Base-by-base conservation (phyloP, 2,888 invertebrate species). In the Eupithecia insigniata region DNA sequence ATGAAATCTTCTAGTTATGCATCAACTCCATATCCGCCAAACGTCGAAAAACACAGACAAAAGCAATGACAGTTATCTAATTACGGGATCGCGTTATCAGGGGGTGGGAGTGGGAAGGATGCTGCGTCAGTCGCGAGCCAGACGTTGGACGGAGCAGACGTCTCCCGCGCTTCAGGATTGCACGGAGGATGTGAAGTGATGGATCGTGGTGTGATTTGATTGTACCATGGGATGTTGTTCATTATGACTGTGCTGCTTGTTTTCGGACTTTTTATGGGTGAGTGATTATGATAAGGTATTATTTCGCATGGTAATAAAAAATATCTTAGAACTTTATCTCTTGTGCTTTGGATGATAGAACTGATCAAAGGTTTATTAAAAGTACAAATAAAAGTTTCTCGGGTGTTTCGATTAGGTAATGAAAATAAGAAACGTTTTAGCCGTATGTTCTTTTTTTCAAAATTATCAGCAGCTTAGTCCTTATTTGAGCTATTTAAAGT, bases 31-130 rank as follows among this genome's bases (percentile, higher is more conserved):
- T 16, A 39, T 36, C 36, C 26, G 78, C 46, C 66, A 86, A 85
- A 87, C 83, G 75, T 78, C 78, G 80, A 85, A 89, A 87, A 84
- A 87, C 16, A 86, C 85, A 90, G 89, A 91, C 90, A 89, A 90
- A 90, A 92, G 88, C 89, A 89, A 90, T 92, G 92, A 92, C 92
- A 93, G 92, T 93, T 91, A 92, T 93, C 93, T 93, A 93, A 93
- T 93, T 93, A 93, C 87, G 89, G 89, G 84, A 90, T 90, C 90
- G 91, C 89, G 93, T 92, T 92, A 91, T 90, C 87, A 85, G n/a
- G 82, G 82, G 80, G 78, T 80, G 81, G 80, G 80, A 77, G 80
- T 79, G 77, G 81, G 80, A 81, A 81, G 80, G 83, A 84, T 84
- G 87, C 83, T 85, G 88, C 89, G 88, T 87, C 92, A 92, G 93